Evolutionary conservation across 2,888 invertebrate species (phyloP), one percentile per base, ranked within the genome.

Genomic region (Drosophila hamatofila): DNA sequence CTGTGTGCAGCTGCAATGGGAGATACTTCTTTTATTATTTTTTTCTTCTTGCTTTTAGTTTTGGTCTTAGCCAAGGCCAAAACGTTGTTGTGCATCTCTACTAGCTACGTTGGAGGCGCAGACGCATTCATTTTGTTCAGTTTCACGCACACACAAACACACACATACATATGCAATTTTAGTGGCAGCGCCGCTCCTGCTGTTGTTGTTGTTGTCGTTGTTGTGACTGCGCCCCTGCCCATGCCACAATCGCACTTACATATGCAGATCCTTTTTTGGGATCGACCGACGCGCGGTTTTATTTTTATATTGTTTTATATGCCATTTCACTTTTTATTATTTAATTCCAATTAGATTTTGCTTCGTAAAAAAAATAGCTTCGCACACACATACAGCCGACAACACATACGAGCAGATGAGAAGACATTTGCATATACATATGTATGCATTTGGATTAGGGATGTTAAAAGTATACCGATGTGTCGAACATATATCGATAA

Each of bases 301-400:
- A 52, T 74, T 58, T 72, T 81, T 72, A 74, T 83, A 57, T 68
- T 37, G 39, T 58, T 81, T 69, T 64, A 56, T 72, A 70, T 71
- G 68, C 67, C 68, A 71, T 78, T 82, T 80, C 68, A 75, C 68
- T 75, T 56, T 70, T 49, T 42, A 71, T 75, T 76, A 68, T 80
- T 80, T 70, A 66, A 75, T 85, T 75, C 73, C 80, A 89, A 85
- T 85, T 78, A 74, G 86, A 82, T 89, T 89, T 74, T 42, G 71
- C 67, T 80, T 74, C 37, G 72, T 69, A 86, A 78, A 82, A 78
- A 75, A 78, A 69, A 78, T 85, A 72, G 79, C 83, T 74, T 71
- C 54, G 55, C 84, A 71, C 87, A 83, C 70, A 82, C 67, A 70
- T 59, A 72, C 63, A 75, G 51, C 80, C 83, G 86, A 81, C 80